Evolutionary conservation across 2,888 invertebrate genomes (phyloP).

Genomic region (Caenorhabditis wallacei): DNA sequence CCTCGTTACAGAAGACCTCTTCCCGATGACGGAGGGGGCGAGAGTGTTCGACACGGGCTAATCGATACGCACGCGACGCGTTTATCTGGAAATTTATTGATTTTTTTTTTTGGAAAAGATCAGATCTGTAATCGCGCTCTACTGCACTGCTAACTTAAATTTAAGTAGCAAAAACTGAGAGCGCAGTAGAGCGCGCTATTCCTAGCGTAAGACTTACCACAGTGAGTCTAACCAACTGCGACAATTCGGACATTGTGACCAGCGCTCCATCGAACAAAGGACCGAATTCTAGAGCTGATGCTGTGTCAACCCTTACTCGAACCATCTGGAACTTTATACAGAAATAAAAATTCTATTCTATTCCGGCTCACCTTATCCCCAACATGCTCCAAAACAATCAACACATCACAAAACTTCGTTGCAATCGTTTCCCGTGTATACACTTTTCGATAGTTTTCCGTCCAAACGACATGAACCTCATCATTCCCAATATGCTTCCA

Average conservation of each 20-base stretch:
- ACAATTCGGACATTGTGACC: slow-evolving; percentile 88
- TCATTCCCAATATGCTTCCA: slow-evolving; percentile 85
- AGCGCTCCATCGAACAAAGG: slow-evolving; percentile 95
- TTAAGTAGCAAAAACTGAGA: too few relatives aligned
- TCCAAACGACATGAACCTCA: slow-evolving; percentile 97
- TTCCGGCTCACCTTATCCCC: slow-evolving; percentile 66
- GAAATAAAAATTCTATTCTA: too few relatives aligned
- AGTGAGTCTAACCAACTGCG: slow-evolving; percentile 92
- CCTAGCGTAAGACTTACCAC: slow-evolving; percentile 86
- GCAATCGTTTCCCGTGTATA: slow-evolving; percentile 97
- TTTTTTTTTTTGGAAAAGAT: too few relatives aligned
- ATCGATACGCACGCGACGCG: slow-evolving; percentile 73
- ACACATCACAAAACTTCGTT: slow-evolving; percentile 98
- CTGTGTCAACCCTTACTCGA: slow-evolving; percentile 79
- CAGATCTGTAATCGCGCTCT: too few relatives aligned
- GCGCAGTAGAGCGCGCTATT: too few relatives aligned
- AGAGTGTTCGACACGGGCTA: slow-evolving; percentile 72
- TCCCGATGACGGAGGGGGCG: slow-evolving; percentile 78
- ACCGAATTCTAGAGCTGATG: slow-evolving; percentile 87
- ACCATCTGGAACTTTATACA: slow-evolving; percentile 69
- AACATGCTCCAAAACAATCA: slow-evolving; percentile 93
- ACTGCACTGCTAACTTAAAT: too few relatives aligned
- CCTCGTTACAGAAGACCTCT: slow-evolving; percentile 78
- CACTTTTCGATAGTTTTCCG: slow-evolving; percentile 93
- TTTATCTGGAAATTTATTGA: slow-evolving; percentile 65